Evolutionary conservation across 2,888 invertebrate species (phyloP).

Genomic region (Eristalinus sepulchralis): DNA sequence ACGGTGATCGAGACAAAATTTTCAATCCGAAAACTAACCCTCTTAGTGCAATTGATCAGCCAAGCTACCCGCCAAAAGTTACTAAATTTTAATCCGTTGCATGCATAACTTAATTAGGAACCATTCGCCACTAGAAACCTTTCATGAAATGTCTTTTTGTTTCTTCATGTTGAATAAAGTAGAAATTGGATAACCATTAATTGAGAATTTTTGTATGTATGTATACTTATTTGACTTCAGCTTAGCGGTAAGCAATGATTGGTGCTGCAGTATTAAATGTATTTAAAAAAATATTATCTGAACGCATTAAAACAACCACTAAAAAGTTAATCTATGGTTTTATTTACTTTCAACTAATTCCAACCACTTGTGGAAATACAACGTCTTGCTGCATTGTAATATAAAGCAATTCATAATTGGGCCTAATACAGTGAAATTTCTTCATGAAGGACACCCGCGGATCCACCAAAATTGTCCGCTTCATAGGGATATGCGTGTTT

Average conservation of each 20-base stretch:
- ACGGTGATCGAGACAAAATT: not conserved
- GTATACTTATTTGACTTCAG: not conserved
- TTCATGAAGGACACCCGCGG: too few species aligned
- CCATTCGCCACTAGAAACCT: not conserved
- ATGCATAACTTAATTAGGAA: not conserved
- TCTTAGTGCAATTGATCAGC: constrained; percentile 7
- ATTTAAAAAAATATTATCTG: not conserved
- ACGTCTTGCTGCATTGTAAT: too few species aligned
- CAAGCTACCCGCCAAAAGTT: constrained; percentile 41
- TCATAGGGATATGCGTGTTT: too few species aligned
- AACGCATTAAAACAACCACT: not conserved
- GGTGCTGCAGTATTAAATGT: not conserved
- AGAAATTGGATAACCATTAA: constrained; percentile 5
- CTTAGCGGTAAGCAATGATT: not conserved
- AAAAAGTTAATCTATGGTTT: not conserved
- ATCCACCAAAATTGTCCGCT: too few species aligned
- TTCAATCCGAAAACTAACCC: not conserved
- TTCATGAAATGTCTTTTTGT: not conserved
- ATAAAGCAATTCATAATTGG: too few species aligned
- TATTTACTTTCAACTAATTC: not conserved
- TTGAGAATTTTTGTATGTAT: not conserved
- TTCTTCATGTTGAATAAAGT: constrained; percentile 31
- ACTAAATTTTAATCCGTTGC: constrained; percentile 28
- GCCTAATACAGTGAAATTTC: too few species aligned
- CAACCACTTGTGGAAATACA: not conserved